Evolutionary conservation across 2,797 vertebrate genomes (phyloP), one percentile per base, ranked within the genome.

Genomic region (Zalophus californianus): DNA sequence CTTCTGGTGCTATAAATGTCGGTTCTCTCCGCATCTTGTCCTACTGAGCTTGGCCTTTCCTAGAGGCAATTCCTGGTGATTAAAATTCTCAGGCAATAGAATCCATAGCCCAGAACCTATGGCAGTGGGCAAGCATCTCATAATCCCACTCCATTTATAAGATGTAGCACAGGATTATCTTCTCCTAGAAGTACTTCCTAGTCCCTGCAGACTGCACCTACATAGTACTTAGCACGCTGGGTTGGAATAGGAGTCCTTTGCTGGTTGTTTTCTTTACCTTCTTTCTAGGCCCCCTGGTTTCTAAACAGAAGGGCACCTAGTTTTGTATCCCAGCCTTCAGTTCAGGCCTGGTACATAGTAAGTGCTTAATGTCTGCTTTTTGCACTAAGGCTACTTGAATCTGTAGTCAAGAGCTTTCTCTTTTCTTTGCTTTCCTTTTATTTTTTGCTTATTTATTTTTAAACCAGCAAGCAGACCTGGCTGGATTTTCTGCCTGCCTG

Each of bases 151-250:
- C 44, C 9, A 4, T 23, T 56, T 70, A 1, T 0, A 2, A 7
- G 32, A 48, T 27, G 7, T 9, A 6, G 20, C 54, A 48, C 32
- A 54, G 52, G 2, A 35, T 60, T 27, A 0, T 48, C 35, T 62
- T 56, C 60, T 90, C 44, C 58, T 7, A 7, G 32, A 82, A 82
- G 29, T 13, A 7, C 20, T 35, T 44, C 10, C 62, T 9, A 5
- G 20, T 88, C 54, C 79, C 70, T 44, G 25, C 70, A 84, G 5
- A 27, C 54, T 20, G 7, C 18, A 14, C 27, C 75, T 60, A 3
- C 2, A 1, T 48, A 16, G 32, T 48, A 3, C 41, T 7, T 2
- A 25, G 3, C 9, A 10, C 0, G 1, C 50, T 29, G 62, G 58
- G 20, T 10, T 41, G 25, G 4, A 21, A 21, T 54, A 41, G 32